Evolutionary conservation across 2,888 invertebrate genomes (phyloP), one percentile per base, ranked within the genome.

Genomic region (Operophtera brumata): DNA sequence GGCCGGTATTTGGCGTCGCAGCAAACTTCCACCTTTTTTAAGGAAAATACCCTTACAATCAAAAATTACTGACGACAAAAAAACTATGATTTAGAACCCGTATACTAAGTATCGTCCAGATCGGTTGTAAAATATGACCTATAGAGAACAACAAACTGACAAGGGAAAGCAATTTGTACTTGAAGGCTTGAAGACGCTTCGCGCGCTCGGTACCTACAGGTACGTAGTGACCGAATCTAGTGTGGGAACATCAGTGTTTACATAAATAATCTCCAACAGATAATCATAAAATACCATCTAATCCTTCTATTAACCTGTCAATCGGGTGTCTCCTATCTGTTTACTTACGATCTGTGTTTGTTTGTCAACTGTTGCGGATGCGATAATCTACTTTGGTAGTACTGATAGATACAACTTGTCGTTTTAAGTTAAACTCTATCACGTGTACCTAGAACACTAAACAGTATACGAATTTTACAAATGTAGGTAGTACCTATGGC

Each of bases 281-380:
- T 77, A 77, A 67, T 67, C 66, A 58, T 67, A 57, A 71, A 71
- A 67, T 70, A 66, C 59, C 55, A 60, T 45, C 47, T 78, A 76
- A 77, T 78, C 69, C 71, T 70, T 60, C 62, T 70, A 69, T 71
- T 70, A 67, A 66, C 64, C 77, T 80, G 80, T 78, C 78, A 78
- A 69, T 69, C 68, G 66, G 65, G 56, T 67, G 71, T 71, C 69
- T 64, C 40, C 12, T 55, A 61, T 69, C 64, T 70, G 54, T 73
- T 71, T 73, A 51, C 61, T 14, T 43, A 69, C 53, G 61, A 62
- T 60, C 67, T 59, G 57, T 41, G 36, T 41, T 52, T 43, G 44
- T 59, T 48, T 60, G 51, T 48, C 46, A 47, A 52, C 59, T 57
- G 47, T 49, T 51, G 53, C 47, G 47, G 59, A 57, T 59, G 46